Evolutionary conservation across 2,113 vertebrate species (phyloP).

Genomic region (Rhipidura dahli): DNA sequence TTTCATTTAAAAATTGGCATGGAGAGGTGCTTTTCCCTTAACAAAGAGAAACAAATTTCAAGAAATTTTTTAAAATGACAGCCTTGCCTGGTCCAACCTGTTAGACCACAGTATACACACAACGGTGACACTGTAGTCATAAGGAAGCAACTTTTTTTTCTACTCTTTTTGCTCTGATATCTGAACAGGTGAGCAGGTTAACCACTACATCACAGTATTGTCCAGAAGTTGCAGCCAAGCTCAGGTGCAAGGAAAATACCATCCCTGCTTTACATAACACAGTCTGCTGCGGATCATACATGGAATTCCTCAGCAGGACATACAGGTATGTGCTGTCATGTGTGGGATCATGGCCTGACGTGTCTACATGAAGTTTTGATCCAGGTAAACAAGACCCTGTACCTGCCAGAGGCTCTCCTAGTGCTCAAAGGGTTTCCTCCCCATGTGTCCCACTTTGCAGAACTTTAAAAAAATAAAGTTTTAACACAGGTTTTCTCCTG

Average conservation of each 20-base stretch:
- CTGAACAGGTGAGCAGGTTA: neutral
- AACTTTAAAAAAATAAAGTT: neutral
- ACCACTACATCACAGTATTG: neutral
- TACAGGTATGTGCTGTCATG: neutral
- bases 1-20: neutral
- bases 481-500: neutral
- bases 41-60: slow-evolving; percentile 8
- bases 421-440: neutral
- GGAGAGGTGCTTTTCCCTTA: neutral
- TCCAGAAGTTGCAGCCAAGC: neutral
- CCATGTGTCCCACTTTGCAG: neutral
- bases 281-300: neutral
- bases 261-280: neutral
- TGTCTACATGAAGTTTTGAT: neutral
- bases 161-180: neutral
- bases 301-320: neutral
- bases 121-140: neutral
- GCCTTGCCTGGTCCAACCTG: neutral
- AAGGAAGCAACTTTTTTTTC: neutral
- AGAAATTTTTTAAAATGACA: neutral
- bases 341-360: neutral
- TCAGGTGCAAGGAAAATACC: neutral
- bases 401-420: neutral
- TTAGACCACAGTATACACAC: neutral
- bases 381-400: neutral